phyloP scores from a whole-genome alignment of 2,888 invertebrate species.

The Leucoma salicis region DNA sequence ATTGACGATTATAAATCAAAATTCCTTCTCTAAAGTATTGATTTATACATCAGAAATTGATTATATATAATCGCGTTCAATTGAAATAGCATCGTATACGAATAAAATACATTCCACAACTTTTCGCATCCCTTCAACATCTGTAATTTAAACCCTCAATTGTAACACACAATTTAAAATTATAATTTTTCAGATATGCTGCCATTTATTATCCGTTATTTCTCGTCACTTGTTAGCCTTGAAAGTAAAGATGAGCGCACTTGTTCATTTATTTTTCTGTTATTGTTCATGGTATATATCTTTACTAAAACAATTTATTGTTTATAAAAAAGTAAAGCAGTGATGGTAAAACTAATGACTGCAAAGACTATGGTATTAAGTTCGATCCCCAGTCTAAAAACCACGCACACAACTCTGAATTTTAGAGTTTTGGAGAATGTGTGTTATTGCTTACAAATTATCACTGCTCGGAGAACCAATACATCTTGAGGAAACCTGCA shows the following conservation, averaged over 20 bases:
- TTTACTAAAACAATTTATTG: no score
- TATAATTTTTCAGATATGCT: conserved; percentile 52
- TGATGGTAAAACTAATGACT: no score
- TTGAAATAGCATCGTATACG: conserved; percentile 20
- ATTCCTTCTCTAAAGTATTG: conserved; percentile 39
- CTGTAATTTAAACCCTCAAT: conserved; percentile 62
- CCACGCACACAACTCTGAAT: no score
- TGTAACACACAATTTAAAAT: conserved; percentile 60
- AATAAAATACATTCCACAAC: conserved; percentile 54
- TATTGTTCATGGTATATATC: no score
- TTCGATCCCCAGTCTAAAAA: no score
- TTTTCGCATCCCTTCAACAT: conserved; percentile 40
- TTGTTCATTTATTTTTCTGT: no score
- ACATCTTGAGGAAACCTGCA: no score
- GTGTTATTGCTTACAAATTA: no score
- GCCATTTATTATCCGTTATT: conserved; percentile 50
- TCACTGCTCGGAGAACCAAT: no score
- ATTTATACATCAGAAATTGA: conserved; percentile 50
- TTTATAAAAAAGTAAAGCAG: no score
- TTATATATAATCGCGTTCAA: conserved; percentile 44
- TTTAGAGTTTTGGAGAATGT: no score
- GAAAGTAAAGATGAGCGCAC: neutral
- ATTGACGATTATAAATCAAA: conserved; percentile 37
- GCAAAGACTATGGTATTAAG: no score
- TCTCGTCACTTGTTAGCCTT: conserved; percentile 26